phyloP scores from a whole-genome alignment of 2,888 invertebrate species.

The Pomacea canaliculata region DNA sequence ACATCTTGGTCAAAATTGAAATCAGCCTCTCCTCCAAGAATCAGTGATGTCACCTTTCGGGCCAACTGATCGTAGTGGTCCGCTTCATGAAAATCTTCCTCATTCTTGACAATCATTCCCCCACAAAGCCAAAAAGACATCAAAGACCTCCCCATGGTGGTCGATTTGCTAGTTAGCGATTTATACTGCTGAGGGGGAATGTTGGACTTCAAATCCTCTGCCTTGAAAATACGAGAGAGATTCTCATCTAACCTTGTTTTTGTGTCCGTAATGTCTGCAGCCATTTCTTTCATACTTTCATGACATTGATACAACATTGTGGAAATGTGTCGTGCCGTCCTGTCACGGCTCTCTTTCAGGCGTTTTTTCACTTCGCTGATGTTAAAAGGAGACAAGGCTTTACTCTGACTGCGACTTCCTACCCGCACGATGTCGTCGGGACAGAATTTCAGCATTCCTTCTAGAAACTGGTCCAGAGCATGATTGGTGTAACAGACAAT shows the following conservation, averaged over 20 bases:
- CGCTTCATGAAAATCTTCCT: constrained; percentile 1
- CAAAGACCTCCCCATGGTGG: neutral
- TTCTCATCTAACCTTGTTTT: too few relatives aligned
- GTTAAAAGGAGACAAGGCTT: constrained; percentile 43
- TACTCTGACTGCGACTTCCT: constrained; percentile 57
- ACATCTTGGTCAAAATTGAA: neutral
- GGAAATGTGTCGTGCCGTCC: too few relatives aligned
- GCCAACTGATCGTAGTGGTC: constrained; percentile 8
- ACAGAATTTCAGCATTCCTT: constrained; percentile 46
- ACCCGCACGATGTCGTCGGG: constrained; percentile 55
- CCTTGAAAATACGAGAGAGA: too few relatives aligned
- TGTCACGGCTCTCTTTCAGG: too few relatives aligned
- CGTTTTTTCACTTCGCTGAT: too few relatives aligned
- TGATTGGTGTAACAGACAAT: constrained; percentile 69
- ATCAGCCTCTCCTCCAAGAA: neutral
- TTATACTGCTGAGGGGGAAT: constrained; percentile 36
- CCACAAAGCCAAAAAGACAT: constrained; percentile 13
- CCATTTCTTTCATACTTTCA: too few relatives aligned
- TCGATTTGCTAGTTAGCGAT: constrained; percentile 17
- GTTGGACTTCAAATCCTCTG: constrained; percentile 25
- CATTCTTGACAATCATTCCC: neutral
- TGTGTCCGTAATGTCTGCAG: too few relatives aligned
- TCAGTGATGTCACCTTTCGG: constrained; percentile 9
- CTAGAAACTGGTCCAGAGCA: constrained; percentile 52
- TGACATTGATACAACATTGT: too few relatives aligned